A percentile compares a stretch with the other conserved stretches of the same genome.
Conservation (phyloP, 2,797 vertebrate genomes). For the Sitta carolinensis region DNA sequence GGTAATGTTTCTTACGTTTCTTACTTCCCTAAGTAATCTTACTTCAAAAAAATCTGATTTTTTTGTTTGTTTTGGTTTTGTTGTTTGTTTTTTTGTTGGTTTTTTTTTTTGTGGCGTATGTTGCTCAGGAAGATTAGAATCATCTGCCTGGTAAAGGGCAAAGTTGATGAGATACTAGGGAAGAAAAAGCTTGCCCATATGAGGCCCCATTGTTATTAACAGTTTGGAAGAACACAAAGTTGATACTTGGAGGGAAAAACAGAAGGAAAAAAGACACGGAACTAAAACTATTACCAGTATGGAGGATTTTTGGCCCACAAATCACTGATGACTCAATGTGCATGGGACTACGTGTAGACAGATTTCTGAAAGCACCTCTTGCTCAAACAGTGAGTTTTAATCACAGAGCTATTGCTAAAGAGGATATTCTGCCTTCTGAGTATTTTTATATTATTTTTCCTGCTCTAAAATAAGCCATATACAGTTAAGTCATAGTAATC, state of each 20-base stretch:
- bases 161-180: neutral
- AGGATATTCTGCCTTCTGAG: neutral
- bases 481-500: neutral
- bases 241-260: neutral
- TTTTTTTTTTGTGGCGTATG: neutral
- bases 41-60: neutral
- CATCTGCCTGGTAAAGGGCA: neutral
- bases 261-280: neutral
- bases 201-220: neutral
- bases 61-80: too few relatives aligned
- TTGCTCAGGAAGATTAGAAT: neutral
- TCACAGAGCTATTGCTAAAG: neutral
- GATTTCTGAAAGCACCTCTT: neutral
- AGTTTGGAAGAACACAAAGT: neutral
- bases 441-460: neutral
- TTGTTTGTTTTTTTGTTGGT: too few relatives aligned
- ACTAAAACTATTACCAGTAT: neutral
- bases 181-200: neutral
- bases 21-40: neutral
- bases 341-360: neutral
- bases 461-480: neutral
- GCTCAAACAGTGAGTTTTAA: neutral
- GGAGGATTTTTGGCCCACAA: neutral
- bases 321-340: rapidly evolving
- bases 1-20: neutral